Base-by-base conservation (phyloP, 2,888 invertebrate genomes). In the Scaptomyza parva region DNA sequence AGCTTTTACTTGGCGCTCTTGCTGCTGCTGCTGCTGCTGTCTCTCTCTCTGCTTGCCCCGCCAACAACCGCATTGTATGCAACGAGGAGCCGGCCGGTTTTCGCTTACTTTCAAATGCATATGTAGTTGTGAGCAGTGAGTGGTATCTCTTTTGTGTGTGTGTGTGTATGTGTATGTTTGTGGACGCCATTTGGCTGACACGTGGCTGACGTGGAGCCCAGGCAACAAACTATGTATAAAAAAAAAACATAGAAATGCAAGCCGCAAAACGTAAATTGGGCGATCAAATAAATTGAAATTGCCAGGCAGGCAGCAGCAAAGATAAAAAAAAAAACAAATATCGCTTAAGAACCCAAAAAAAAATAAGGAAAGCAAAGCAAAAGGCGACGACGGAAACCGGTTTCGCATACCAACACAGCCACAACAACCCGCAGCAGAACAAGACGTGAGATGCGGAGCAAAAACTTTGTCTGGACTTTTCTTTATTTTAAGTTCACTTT, bases 401-500 rank as follows among this genome's bases (percentile, higher is more conserved):
- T 87, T 83, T 81, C 22, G 45, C 62, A 58, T 45, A 26, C 37
- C 33, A 62, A 43, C 26, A 54, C 45, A 43, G 45, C 50, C 48
- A 43, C 45, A 54, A 43, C 57, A 54, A 41, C 54, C n/a, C 28
- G 11, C 28, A 33, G 33, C 33, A 35, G 12, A 55, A 22, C 2
- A 28, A 28, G 28, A 28, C 28, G n/a, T n/a, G 33, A 71, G 60
- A 51, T 65, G 58, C 67, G 50, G 54, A 64, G 63, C 71, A 81
- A 37, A 30, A 37, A 84, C 69, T 78, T 86, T 84, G 86, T 84
- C 84, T 86, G 87, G 85, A 85, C 82, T 86, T 86, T 86, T 84
- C 80, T 76, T 81, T 86, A 79, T 81, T 83, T 83, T 83, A 84
- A 82, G 83, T 84, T 84, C 76, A 84, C 87, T 84, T 87, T 84